Conservation (phyloP, 2,797 vertebrate genomes). For the Falco columbarius region DNA sequence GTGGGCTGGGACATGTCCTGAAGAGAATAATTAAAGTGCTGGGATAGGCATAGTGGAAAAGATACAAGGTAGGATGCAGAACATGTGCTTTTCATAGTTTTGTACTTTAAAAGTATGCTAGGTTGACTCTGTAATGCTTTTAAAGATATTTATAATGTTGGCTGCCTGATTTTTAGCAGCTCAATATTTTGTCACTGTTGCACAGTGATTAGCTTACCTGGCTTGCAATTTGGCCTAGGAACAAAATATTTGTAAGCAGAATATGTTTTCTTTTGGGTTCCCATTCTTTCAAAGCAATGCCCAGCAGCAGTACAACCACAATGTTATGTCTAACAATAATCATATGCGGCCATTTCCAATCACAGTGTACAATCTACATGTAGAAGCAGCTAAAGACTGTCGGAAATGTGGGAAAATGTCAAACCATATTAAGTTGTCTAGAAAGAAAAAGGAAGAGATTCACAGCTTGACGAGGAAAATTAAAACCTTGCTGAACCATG, state of each 20-base stretch:
- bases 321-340: conserved; percentile 51
- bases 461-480: conserved; percentile 56
- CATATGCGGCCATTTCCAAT: conserved; percentile 59
- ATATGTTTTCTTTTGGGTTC: neutral
- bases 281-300: conserved; percentile 32
- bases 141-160: neutral
- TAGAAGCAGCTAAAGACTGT: conserved; percentile 26
- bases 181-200: neutral
- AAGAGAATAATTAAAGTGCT: neutral
- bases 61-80: neutral
- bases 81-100: neutral
- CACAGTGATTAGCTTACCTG: neutral
- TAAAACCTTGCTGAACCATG: conserved; percentile 46
- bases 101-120: neutral
- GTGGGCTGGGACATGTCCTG: neutral
- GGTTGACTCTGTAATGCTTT: neutral
- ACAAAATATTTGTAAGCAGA: conserved; percentile 25
- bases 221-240: neutral
- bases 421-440: conserved; percentile 12
- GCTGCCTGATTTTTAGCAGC: neutral
- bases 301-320: conserved; percentile 48
- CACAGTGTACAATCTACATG: neutral
- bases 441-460: conserved; percentile 50
- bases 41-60: neutral
- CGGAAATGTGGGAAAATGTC: conserved; percentile 52